Evolutionary conservation across 2,113 vertebrate genomes (phyloP).

Genomic region (Columbina picui): DNA sequence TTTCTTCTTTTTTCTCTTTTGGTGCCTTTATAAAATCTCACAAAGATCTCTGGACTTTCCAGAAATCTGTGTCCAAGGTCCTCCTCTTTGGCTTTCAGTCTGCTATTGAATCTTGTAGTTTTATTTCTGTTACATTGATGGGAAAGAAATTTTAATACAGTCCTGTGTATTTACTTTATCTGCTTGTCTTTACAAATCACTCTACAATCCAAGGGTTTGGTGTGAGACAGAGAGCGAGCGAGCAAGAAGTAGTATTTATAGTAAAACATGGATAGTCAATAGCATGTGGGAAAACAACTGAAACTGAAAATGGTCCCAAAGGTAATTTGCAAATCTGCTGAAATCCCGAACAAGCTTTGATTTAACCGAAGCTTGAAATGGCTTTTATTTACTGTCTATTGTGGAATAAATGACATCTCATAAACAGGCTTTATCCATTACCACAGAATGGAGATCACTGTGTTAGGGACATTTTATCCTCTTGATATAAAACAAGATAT

Average conservation of each 20-base stretch:
- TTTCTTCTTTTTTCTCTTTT: not conserved
- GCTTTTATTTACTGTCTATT: conserved; percentile 96
- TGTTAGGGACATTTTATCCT: conserved; percentile 88
- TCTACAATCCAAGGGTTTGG: conserved; percentile 29
- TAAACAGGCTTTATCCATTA: conserved; percentile 91
- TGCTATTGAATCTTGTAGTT: not conserved
- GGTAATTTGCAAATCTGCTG: conserved; percentile 94
- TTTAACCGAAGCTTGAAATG: conserved; percentile 93
- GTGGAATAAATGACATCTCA: conserved; percentile 90
- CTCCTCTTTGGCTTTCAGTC: not conserved
- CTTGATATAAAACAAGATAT: conserved; percentile 85
- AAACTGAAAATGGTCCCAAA: conserved; percentile 83
- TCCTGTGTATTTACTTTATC: conserved; percentile 36
- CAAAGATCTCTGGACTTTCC: not conserved
- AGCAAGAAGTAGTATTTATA: conserved; percentile 58
- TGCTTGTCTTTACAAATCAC: conserved; percentile 71
- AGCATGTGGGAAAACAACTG: conserved; percentile 76
- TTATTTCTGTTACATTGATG: not conserved
- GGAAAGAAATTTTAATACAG: conserved; percentile 51
- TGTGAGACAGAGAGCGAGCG: not conserved
- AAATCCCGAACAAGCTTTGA: conserved; percentile 94
- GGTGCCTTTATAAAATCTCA: not conserved
- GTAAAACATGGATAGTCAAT: conserved; percentile 70
- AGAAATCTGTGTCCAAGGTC: not conserved
- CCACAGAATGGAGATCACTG: conserved; percentile 81